Percentiles rank a stretch among this genome's conserved stretches.
Conservation (phyloP, 1,140 invertebrate species). For the Drosophila carrolli region DNA sequence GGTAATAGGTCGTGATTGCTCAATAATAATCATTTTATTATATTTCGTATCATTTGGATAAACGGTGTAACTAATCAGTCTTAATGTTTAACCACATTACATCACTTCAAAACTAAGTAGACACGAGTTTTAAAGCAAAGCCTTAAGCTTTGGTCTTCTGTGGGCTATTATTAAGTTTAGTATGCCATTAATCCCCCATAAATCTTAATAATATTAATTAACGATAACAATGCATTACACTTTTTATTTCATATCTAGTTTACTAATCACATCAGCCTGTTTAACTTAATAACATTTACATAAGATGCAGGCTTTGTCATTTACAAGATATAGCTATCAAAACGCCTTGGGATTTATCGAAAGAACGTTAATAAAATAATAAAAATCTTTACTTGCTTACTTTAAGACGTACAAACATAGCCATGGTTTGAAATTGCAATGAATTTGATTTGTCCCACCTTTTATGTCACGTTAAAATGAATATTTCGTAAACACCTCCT, state of each 20-base stretch:
- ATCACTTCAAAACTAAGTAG: not conserved
- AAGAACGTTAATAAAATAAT: not conserved
- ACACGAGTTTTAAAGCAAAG: not conserved
- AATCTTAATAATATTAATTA: not conserved
- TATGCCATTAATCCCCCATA: constrained; percentile 1
- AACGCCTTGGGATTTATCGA: not conserved
- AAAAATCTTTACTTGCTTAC: not conserved
- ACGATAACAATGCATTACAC: too few relatives aligned
- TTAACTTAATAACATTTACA: too few relatives aligned
- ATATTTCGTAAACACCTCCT: constrained; percentile 3
- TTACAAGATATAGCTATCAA: too few relatives aligned
- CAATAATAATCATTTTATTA: constrained; percentile 35
- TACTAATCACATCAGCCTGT: too few relatives aligned
- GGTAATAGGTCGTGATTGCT: constrained; percentile 18
- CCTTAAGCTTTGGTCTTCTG: not conserved
- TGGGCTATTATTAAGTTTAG: not conserved
- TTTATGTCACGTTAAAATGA: not conserved
- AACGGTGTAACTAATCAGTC: constrained; percentile 1
- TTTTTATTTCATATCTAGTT: too few relatives aligned
- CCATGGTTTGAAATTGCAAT: not conserved
- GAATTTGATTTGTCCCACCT: not conserved
- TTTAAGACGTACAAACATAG: not conserved
- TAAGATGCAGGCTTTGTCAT: too few relatives aligned
- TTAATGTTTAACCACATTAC: not conserved
- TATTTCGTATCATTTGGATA: constrained; percentile 11